A percentile compares a stretch with the other conserved stretches of the same genome.
Evolutionary conservation across 2,888 invertebrate species (phyloP).

Genomic region (Cinara cedri): DNA sequence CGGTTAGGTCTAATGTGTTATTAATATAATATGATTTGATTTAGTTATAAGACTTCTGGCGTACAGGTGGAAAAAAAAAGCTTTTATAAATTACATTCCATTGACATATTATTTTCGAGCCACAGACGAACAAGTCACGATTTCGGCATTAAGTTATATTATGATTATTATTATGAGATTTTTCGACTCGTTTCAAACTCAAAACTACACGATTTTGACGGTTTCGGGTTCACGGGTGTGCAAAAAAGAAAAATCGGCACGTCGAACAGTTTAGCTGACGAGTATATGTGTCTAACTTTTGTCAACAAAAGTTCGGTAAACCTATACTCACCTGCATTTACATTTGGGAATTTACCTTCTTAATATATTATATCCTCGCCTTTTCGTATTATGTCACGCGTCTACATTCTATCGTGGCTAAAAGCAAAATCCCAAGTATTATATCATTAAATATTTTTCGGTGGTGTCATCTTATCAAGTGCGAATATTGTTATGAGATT

Average conservation of each 20-base stretch:
- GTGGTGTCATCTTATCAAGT: no score
- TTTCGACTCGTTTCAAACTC: constrained; percentile 37
- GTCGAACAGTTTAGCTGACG: constrained; percentile 24
- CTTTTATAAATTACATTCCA: no score
- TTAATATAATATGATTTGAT: no score
- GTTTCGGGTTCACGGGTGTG: background rate
- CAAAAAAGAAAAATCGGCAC: constrained; percentile 10
- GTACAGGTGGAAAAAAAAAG: background rate
- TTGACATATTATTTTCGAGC: no score
- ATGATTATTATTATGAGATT: constrained; percentile 1
- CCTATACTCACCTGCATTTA: background rate
- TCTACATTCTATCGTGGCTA: background rate
- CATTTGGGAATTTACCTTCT: constrained; percentile 25
- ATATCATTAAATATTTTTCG: no score
- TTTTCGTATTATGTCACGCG: background rate
- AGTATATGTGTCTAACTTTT: constrained; percentile 18
- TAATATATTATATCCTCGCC: background rate
- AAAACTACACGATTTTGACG: constrained; percentile 9
- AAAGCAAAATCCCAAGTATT: background rate
- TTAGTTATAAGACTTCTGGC: no score
- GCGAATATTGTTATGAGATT: background rate
- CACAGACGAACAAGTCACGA: constrained; percentile 15
- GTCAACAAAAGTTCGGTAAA: constrained; percentile 19
- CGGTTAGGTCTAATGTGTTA: no score
- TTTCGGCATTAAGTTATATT: no score